phyloP scores from a whole-genome alignment of 1,140 invertebrate genomes.

The Achatina immaculata region DNA sequence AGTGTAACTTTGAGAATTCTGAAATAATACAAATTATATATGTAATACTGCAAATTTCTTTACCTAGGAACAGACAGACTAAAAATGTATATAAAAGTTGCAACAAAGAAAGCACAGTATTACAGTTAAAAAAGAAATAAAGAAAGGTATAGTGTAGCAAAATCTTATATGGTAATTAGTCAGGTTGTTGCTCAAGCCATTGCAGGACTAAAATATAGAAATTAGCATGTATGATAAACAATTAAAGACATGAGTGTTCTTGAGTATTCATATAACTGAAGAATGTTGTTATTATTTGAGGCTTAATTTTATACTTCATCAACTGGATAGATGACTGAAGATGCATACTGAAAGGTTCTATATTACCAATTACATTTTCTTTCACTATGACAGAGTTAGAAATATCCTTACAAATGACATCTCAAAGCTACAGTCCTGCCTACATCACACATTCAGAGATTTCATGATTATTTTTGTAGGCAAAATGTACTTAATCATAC shows the following conservation, averaged over 20 bases:
- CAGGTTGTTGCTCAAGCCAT: background rate
- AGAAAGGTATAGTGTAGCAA: background rate
- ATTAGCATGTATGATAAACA: background rate
- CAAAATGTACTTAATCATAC: too few relatives aligned
- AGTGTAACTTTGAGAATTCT: constrained; percentile 16
- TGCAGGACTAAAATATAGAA: background rate
- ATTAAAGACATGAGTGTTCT: background rate
- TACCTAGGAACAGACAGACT: background rate
- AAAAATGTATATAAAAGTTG: background rate
- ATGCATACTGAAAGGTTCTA: too few relatives aligned
- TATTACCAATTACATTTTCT: too few relatives aligned
- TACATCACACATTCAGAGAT: too few relatives aligned
- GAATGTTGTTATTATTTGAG: background rate
- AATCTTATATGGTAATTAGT: background rate
- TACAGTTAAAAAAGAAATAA: background rate
- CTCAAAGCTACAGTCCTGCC: too few relatives aligned
- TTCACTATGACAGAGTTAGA: too few relatives aligned
- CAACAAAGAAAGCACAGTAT: background rate
- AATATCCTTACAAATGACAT: too few relatives aligned
- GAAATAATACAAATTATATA: background rate
- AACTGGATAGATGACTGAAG: too few relatives aligned
- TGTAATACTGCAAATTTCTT: background rate
- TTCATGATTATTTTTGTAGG: too few relatives aligned
- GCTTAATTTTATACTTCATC: too few relatives aligned
- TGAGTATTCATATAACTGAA: background rate